These are phyloP conservation scores for Odontomyia ornata DNA, from an alignment of 2,888 invertebrate species.

Conservation along the genomic window DNA sequence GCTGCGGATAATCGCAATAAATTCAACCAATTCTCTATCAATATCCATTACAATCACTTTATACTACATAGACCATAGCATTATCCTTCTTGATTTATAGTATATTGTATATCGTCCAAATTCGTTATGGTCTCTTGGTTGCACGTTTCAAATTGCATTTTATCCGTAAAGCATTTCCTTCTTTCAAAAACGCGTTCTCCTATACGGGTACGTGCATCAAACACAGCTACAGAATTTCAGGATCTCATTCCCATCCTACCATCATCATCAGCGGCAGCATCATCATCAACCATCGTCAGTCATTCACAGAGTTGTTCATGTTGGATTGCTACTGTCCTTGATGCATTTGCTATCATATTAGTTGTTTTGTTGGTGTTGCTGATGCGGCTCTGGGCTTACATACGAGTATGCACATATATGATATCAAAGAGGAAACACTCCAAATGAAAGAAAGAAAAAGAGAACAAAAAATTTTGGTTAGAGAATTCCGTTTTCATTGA, in stretches of 20 bases:
- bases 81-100: slow-evolving; percentile 5
- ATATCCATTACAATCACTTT: background rate
- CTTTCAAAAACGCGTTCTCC: no score
- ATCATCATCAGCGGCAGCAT: no score
- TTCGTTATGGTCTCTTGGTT: slow-evolving; percentile 39
- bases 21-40: background rate
- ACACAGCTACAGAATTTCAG: background rate
- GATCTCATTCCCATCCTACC: no score
- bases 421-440: background rate
- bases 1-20: background rate
- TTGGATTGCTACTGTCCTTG: background rate
- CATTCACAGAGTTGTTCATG: background rate
- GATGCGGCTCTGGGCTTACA: background rate
- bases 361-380: background rate
- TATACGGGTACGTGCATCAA: background rate
- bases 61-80: background rate
- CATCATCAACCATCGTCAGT: background rate
- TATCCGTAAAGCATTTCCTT: no score
- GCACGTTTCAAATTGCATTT: slow-evolving; percentile 24
- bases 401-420: no score
- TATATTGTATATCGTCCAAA: slow-evolving; percentile 25
- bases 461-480: no score
- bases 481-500: slow-evolving; percentile 18
- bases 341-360: background rate
- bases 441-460: background rate